Conservation (phyloP, 2,888 invertebrate genomes). For the Stramonita haemastoma region DNA sequence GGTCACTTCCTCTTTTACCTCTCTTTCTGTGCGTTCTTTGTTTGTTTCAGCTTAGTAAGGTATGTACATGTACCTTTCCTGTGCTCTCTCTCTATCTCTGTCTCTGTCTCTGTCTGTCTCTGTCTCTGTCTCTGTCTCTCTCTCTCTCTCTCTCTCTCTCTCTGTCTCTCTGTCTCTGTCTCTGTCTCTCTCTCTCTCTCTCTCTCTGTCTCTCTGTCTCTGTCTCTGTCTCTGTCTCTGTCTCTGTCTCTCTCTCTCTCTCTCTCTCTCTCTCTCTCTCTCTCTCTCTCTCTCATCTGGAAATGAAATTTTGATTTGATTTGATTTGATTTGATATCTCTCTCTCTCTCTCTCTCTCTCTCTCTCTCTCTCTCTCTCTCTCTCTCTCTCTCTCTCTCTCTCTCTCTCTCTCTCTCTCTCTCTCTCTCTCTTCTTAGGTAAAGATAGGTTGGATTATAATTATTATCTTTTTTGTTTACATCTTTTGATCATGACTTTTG, state of each 20-base stretch:
- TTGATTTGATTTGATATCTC: no score
- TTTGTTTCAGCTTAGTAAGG: not conserved
- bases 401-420: not conserved
- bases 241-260: slow-evolving; percentile 3
- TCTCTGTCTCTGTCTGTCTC: not conserved
- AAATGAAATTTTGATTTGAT: no score
- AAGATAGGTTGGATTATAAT: no score
- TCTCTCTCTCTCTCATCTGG: not conserved
- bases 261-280: slow-evolving; percentile 14
- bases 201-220: not conserved
- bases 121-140: slow-evolving; percentile 14
- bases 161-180: not conserved
- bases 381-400: slow-evolving; percentile 7
- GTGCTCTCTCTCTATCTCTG: not conserved
- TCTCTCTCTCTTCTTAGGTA: not conserved
- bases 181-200: slow-evolving; percentile 12
- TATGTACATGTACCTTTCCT: no score
- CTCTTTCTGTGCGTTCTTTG: not conserved
- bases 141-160: not conserved
- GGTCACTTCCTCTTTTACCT: not conserved
- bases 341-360: not conserved
- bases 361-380: slow-evolving; percentile 15
- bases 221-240: not conserved
- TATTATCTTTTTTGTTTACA: no score
- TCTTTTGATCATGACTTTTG: no score